Evolutionary conservation across 2,797 vertebrate genomes (phyloP).

Genomic region (Trachurus trachurus): DNA sequence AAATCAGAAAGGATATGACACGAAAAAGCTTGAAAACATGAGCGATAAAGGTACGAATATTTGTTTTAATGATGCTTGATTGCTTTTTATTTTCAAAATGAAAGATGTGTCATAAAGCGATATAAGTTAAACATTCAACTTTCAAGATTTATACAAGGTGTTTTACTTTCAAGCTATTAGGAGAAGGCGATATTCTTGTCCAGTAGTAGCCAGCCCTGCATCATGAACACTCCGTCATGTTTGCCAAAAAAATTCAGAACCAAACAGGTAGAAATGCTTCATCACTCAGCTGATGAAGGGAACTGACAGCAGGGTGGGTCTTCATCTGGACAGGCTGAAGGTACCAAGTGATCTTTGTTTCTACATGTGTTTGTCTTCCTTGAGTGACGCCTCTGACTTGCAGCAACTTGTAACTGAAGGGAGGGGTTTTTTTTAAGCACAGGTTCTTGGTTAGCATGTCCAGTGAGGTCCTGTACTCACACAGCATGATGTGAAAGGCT

Average conservation of each 20-base stretch:
- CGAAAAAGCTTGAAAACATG: constrained; percentile 12
- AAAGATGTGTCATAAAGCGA: constrained; percentile 4
- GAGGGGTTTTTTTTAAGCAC: constrained; percentile 10
- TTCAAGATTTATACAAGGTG: not conserved
- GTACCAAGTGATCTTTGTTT: not conserved
- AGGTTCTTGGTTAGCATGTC: constrained; percentile 4
- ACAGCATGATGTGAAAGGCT: constrained; percentile 2
- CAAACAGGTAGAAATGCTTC: constrained; percentile 17
- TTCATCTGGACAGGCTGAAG: constrained; percentile 3
- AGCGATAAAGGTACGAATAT: constrained; percentile 1
- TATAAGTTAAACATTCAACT: not conserved
- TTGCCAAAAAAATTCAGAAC: constrained; percentile 28
- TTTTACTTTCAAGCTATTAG: constrained; percentile 2
- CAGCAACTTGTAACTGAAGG: constrained; percentile 8
- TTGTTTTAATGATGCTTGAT: constrained; percentile 22
- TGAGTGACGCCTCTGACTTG: not conserved
- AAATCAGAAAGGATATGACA: not conserved
- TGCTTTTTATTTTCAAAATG: constrained; percentile 9
- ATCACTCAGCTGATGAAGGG: constrained; percentile 15
- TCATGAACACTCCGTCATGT: constrained; percentile 31
- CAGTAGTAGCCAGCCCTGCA: constrained; percentile 4
- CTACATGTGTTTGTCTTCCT: not conserved
- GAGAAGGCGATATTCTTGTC: not conserved
- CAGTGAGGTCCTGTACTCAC: not conserved
- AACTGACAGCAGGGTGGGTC: not conserved